These are phyloP conservation scores for Eospalax fontanierii DNA, from an alignment of 2,797 vertebrate genomes.

Conservation along the genomic window DNA sequence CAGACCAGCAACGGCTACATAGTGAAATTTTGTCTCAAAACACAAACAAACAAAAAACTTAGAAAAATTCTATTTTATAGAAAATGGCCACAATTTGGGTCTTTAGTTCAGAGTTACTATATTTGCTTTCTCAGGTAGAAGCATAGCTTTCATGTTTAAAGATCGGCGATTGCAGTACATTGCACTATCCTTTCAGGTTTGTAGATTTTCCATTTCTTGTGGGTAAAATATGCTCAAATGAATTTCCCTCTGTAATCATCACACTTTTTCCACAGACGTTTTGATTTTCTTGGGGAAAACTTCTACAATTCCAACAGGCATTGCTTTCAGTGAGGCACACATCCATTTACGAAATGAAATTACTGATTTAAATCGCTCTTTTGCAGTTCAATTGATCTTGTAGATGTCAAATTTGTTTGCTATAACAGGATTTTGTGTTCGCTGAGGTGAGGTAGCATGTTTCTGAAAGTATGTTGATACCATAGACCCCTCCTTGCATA, in stretches of 20 bases:
- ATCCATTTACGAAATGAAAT: conserved; percentile 11
- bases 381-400: neutral
- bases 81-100: conserved; percentile 11
- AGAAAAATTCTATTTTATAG: neutral
- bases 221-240: neutral
- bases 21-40: too few relatives aligned
- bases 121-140: neutral
- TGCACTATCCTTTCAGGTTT: neutral
- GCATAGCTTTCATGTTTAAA: neutral
- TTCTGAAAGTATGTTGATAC: conserved; percentile 29
- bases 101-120: neutral
- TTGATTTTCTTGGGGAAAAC: neutral
- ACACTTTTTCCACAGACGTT: neutral
- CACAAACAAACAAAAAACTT: neutral
- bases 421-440: conserved; percentile 50
- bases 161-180: neutral
- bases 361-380: conserved; percentile 18
- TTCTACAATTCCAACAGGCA: neutral
- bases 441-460: conserved; percentile 31
- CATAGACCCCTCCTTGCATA: conserved; percentile 39
- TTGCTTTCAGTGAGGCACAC: neutral
- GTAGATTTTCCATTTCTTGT: neutral
- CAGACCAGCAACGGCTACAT: too few relatives aligned
- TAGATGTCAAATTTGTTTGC: conserved; percentile 31
- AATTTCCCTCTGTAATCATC: neutral